Base-by-base conservation (phyloP, 2,888 invertebrate species). In the Lycophotia porphyrea region DNA sequence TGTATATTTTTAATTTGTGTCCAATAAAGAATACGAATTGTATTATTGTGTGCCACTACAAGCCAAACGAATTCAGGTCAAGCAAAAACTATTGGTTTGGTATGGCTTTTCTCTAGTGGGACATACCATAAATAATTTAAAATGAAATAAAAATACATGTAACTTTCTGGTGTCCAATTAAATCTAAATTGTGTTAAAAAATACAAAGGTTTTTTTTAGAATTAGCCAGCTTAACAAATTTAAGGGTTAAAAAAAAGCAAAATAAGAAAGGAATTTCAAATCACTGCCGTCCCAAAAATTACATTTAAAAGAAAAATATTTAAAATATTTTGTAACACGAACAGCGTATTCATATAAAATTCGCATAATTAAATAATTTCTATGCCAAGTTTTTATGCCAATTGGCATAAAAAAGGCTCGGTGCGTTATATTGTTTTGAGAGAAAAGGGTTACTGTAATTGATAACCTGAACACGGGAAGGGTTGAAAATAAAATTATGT, bases 291-390 rank as follows among this genome's bases (percentile, higher is more conserved):
- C 71, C 72, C 63, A 63, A 64, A 55, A 58, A 42, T 74, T 34
- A n/a, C 63, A 63, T 58, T 63, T 36, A 55, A 74, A 82, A 79
- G 61, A 67, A 71, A 71, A 72, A 42, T 66, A 66, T 73, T 81
- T 63, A 63, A 78, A 82, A 76, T 74, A 84, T 79, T 49, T 84
- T 78, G 36, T 63, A 71, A 79, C 71, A 71, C 61, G 58, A 72
- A 80, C 61, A 73, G 65, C 73, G 66, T 66, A 81, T 75, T 76
- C 67, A 24, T 84, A 84, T 86, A 85, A 87, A 84, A 85, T 87
- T 88, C 85, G 86, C 89, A 87, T 88, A 89, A 89, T 85, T 86
- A 82, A 76, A 89, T 88, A 85, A 87, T 89, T 89, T 84, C 84
- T 82, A 88, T 87, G 77, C 80, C 79, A 76, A 77, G 64, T 83